Evolutionary conservation across 2,113 vertebrate genomes (phyloP), one percentile per base, ranked within the genome.

Genomic region (Micromys minutus): DNA sequence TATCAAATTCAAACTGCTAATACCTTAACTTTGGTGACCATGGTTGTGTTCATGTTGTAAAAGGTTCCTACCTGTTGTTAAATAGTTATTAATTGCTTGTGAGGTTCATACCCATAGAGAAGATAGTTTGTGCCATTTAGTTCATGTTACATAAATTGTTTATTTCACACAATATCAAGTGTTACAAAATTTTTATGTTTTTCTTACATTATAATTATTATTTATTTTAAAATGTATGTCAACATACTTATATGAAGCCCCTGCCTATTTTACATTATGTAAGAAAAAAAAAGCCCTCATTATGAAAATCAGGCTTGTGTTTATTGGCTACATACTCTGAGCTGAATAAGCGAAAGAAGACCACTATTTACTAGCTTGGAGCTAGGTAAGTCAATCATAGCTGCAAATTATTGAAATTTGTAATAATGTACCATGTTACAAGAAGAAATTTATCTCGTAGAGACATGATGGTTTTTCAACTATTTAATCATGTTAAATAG

Each of bases 151-250:
- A 24, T 87, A 16, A 95, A 75, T 84, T 75, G 4, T 39, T 63
- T 63, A 29, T 31, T 63, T 85, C 84, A 45, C 13, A 26, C 39
- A 89, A 59, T 12, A 94, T 42, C 90, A 80, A 47, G 15, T 91
- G 15, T n/a, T 57, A 12, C 21, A 29, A 72, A 34, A 3, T 55
- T 88, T 94, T 63, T 87, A 24, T 81, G 0, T 90, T 50, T 81
- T 91, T 89, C 92, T 94, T 91, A 2, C 34, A 34, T 39, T 72
- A 31, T 4, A 80, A 67, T 79, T 93, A 76, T 72, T 45, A 4
- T 45, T 72, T 87, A 63, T 77, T 86, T 93, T 5, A 61, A 71
- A 77, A 45, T 89, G 6, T 67, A 39, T 79, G 91, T 94, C 81
- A 65, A 45, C 26, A 39, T 24, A 85, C 29, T 65, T 85, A 11